phyloP scores from a whole-genome alignment of 2,888 invertebrate species.

The Eurytoma adleriae region DNA sequence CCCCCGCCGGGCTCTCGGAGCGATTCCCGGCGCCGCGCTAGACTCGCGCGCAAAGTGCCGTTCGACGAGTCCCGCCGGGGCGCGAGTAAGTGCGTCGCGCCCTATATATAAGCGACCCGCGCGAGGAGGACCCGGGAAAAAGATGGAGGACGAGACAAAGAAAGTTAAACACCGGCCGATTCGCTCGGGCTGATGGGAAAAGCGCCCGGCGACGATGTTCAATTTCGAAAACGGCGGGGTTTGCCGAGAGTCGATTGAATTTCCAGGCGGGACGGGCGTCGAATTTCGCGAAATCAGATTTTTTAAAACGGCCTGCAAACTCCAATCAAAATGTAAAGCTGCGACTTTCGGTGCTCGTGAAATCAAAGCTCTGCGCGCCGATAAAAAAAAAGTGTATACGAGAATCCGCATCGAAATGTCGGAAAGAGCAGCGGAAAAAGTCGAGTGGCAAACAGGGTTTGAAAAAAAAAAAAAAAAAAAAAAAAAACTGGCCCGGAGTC shows the following conservation, averaged over 20 bases:
- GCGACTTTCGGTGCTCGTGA: background rate
- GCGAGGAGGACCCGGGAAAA: background rate
- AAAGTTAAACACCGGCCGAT: background rate
- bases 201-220: background rate
- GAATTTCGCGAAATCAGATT: background rate
- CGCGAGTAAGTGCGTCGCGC: constrained; percentile 15
- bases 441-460: no score
- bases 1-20: constrained; percentile 2
- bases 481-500: no score
- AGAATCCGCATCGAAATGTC: no score
- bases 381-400: no score
- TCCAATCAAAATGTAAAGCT: background rate
- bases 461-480: no score
- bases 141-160: background rate
- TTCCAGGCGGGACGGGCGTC: background rate
- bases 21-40: constrained; percentile 8
- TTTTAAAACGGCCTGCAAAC: constrained; percentile 1
- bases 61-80: constrained; percentile 21
- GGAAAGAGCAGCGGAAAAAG: no score
- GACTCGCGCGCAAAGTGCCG: constrained; percentile 29
- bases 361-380: no score
- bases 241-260: background rate
- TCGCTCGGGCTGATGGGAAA: no score
- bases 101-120: background rate
- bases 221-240: background rate